Percentiles rank a stretch among this genome's conserved stretches.
These are phyloP conservation scores for Melanchra persicariae DNA, from an alignment of 2,888 invertebrate species.

Conservation along the genomic window DNA sequence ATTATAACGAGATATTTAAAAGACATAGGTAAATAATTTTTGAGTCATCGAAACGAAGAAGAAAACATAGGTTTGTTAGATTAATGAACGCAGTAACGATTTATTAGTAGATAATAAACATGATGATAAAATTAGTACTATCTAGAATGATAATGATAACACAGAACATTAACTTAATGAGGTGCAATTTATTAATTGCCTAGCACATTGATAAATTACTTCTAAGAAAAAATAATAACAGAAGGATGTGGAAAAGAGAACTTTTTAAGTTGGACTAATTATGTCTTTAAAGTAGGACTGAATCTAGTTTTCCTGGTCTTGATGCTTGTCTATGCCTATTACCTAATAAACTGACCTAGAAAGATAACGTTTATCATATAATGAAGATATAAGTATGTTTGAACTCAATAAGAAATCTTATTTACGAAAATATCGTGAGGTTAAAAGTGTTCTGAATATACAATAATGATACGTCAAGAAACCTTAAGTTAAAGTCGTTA, in stretches of 20 bases:
- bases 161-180: constrained; percentile 20
- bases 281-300: neutral
- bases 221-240: neutral
- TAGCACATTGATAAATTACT: neutral
- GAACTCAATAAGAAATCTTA: neutral
- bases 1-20: too few species aligned
- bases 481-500: neutral
- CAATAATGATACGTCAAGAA: neutral
- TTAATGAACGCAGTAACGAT: constrained; percentile 9
- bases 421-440: too few species aligned
- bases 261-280: neutral
- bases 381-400: neutral
- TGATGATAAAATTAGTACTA: neutral
- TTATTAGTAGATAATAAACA: neutral
- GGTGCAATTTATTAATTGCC: constrained; percentile 17
- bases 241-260: neutral
- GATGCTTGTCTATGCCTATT: neutral
- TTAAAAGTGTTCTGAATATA: neutral
- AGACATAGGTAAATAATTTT: too few species aligned
- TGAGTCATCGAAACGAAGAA: too few species aligned
- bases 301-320: neutral
- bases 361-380: constrained; percentile 7
- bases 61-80: neutral
- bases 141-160: constrained; percentile 5
- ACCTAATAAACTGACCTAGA: constrained; percentile 20